Evolutionary conservation across 2,797 vertebrate genomes (phyloP), one percentile per base, ranked within the genome.

Genomic region (Anguilla anguilla): DNA sequence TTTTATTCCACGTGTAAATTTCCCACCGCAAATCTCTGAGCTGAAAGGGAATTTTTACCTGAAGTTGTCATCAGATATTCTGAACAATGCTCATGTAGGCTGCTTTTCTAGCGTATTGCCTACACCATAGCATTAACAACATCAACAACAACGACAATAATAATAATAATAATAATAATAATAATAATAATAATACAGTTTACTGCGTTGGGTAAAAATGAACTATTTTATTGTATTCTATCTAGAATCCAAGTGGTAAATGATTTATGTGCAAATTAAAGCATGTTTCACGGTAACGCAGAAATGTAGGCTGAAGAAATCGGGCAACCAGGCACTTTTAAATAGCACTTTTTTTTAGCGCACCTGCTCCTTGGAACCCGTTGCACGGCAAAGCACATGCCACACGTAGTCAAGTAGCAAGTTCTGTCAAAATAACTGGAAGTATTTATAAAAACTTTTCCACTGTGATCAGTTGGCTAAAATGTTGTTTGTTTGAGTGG

Each of bases 1-100:
- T 79, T 51, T 28, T 69, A 85, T 6, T 85, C 13, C 51, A 81
- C 67, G 13, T 49, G 64, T 51, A 87, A 84, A 51, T 84, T 87
- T 85, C 59, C 43, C 35, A 28, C n/a, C 69, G 74, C n/a, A 79
- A 77, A 87, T 61, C 82, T 15, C 69, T 9, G 35, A 77, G 39
- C 55, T 84, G 57, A 89, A 49, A 49, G 2, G 39, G 5, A 39
- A 35, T 39, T 77, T 77, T 31, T 15, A 39, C 13, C 72, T 39
- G 35, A 77, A 35, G 72, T 35, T 28, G 69, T 77, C 72, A 77
- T 39, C 35, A 39, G 4, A 39, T 77, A 77, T 77, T 77, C 6
- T 77, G 72, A 11, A 77, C 15, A 77, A 77, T 77, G 35, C 9
- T 69, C 64, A 69, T 11, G 7, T 2, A 64, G 61, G 19, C 61